Conservation (phyloP, 2,888 invertebrate species). For the Thymelicus acteon region DNA sequence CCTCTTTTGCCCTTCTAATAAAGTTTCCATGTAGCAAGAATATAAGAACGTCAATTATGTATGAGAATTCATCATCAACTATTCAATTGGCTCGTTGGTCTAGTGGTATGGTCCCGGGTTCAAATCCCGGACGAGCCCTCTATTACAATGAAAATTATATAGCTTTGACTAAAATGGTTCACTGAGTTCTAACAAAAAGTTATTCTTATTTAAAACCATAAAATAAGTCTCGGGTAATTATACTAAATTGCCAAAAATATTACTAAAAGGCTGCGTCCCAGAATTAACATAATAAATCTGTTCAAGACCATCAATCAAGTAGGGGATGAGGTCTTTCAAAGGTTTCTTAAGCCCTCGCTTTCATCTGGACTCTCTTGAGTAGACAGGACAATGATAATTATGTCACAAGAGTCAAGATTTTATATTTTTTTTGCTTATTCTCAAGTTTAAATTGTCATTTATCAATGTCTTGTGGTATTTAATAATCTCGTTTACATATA, state of each 20-base stretch:
- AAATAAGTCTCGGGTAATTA: slow-evolving; percentile 1
- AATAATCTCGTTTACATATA: background rate
- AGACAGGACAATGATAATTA: slow-evolving; percentile 32
- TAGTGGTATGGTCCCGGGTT: slow-evolving; percentile 86
- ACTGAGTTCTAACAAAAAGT: slow-evolving; percentile 20
- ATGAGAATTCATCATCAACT: too few relatives aligned
- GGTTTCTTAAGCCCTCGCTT: slow-evolving; percentile 80
- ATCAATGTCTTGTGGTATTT: background rate
- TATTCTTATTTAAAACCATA: slow-evolving; percentile 12
- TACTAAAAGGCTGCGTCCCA: slow-evolving; percentile 43
- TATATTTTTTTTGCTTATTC: background rate
- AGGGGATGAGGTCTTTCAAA: slow-evolving; percentile 73
- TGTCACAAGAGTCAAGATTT: slow-evolving; percentile 39
- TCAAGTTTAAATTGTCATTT: background rate
- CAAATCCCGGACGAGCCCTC: slow-evolving; percentile 85
- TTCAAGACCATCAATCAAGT: slow-evolving; percentile 72
- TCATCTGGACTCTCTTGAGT: slow-evolving; percentile 61
- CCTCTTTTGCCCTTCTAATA: slow-evolving; percentile 43
- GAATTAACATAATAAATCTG: slow-evolving; percentile 83
- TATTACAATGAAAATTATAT: background rate
- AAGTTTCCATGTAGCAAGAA: too few relatives aligned
- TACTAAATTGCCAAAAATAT: slow-evolving; percentile 20
- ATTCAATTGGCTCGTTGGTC: slow-evolving; percentile 79
- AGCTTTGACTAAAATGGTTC: background rate
- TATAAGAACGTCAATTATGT: too few relatives aligned